Evolutionary conservation across 2,113 vertebrate genomes (phyloP).

Genomic region (Nicator chloris): DNA sequence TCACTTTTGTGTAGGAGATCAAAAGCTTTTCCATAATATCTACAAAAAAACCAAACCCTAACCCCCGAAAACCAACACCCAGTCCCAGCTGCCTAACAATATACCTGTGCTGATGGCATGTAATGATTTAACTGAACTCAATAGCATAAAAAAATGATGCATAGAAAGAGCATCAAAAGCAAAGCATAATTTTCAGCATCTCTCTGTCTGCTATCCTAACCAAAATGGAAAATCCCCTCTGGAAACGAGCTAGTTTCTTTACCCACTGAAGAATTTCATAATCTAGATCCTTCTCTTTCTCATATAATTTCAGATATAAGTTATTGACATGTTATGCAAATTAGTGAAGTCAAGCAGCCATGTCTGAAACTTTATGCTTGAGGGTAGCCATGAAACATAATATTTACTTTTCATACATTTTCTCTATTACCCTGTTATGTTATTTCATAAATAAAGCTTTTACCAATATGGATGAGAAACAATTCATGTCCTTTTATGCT

Average conservation of each 20-base stretch:
- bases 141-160: too few species aligned
- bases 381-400: background rate
- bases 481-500: background rate
- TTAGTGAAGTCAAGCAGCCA: background rate
- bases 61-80: background rate
- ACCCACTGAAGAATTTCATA: background rate
- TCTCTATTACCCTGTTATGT: background rate
- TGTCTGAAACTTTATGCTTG: background rate
- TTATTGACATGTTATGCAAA: background rate
- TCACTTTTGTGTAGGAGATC: background rate
- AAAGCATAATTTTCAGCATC: background rate
- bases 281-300: background rate
- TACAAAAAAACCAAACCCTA: background rate
- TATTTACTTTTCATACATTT: background rate
- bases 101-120: accelerated
- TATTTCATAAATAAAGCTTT: background rate
- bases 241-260: background rate
- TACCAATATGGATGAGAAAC: background rate
- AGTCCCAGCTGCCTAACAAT: background rate
- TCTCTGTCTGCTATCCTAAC: background rate
- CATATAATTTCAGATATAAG: background rate
- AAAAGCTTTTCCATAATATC: background rate
- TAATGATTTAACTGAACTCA: background rate
- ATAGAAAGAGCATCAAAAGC: background rate
- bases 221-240: background rate